These are phyloP conservation scores for Uria aalge DNA, from an alignment of 2,113 vertebrate genomes.

Conservation along the genomic window DNA sequence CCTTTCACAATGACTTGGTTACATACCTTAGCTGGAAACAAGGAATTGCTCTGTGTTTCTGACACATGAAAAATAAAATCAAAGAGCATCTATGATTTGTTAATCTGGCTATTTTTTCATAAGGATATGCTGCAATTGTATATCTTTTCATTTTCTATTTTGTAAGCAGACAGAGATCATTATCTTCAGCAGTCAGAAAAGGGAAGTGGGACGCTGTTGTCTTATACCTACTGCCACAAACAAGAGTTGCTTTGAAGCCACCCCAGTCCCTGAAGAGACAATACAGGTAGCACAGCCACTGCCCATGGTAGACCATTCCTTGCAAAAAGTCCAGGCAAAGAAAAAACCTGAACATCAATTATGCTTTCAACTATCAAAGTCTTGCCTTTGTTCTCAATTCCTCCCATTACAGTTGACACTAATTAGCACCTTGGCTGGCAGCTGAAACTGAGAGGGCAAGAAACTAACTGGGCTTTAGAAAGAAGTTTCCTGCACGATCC, in stretches of 20 bases:
- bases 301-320: neutral
- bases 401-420: neutral
- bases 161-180: neutral
- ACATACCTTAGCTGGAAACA: neutral
- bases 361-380: conserved; percentile 19
- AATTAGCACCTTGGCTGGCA: conserved; percentile 30
- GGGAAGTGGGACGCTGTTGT: neutral
- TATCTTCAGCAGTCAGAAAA: neutral
- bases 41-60: neutral
- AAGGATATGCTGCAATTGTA: neutral
- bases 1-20: neutral
- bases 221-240: neutral
- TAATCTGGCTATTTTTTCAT: neutral
- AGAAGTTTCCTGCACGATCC: neutral
- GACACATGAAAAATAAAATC: conserved; percentile 10
- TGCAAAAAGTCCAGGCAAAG: neutral
- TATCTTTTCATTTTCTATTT: neutral
- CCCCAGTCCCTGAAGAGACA: neutral
- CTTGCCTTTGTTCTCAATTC: conserved; percentile 30
- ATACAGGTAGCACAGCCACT: neutral
- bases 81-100: neutral
- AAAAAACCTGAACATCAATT: neutral
- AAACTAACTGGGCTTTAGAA: neutral
- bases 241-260: neutral
- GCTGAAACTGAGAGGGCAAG: neutral